Evolutionary conservation across 2,113 vertebrate species (phyloP).

Genomic region (zebrafish (Danio rerio)): GRCz12tu NC_133181.1:49164501-49165000

Average conservation of each 20-base stretch:
- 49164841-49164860: not conserved
- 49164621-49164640: not conserved
- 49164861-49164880: conserved; percentile 27
- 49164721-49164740: not conserved
- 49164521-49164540: too few species aligned
- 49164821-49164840: conserved; percentile 15
- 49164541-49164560: too few species aligned
- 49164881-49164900: conserved; percentile 15
- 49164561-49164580: too few species aligned
- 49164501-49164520: too few species aligned
- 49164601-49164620: not conserved
- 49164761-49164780: not conserved
- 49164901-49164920: conserved; percentile 31
- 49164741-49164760: not conserved
- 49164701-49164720: not conserved
- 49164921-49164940: not conserved
- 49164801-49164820: not conserved
- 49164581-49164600: not conserved
- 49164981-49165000: not conserved
- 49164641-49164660: conserved; percentile 1
- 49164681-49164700: not conserved
- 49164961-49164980: not conserved
- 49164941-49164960: not conserved
- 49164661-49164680: not conserved
- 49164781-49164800: conserved; percentile 14